Evolutionary conservation across 2,797 vertebrate species (phyloP), one percentile per base, ranked within the genome.

Genomic region (Schizopygopsis malacanthus): DNA sequence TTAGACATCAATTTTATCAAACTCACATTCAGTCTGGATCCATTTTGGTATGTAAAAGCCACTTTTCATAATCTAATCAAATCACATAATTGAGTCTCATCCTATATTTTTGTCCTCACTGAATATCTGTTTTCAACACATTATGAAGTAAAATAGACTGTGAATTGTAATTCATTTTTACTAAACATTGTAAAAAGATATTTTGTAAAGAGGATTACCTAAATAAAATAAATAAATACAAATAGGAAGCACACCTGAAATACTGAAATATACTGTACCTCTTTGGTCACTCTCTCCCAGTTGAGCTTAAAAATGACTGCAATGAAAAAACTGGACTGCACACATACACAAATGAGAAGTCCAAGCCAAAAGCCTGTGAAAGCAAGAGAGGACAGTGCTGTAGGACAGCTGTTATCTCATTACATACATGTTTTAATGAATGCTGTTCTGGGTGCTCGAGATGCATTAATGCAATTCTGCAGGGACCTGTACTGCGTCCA

Each of bases 331-430:
- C 87, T 79, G 0, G 95, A 95, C 88, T 98, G 97, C 61, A 96
- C 63, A 28, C 91, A 85, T 2, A 95, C 90, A 77, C 96, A 96
- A 79, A 97, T 39, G 1, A 97, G 91, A 77, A 99, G 92, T 15
- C 98, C 97, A 0, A 95, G 89, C 97, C 97, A 98, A 81, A 97
- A 95, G 52, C 97, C 98, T 98, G 91, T 22, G 10, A 28, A 79
- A 82, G 71, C 59, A 84, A 84, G 16, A 20, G 77, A 33, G n/a
- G 54, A 67, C 33, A 25, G 25, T 63, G 18, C 75, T 85, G n/a
- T 45, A 72, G 28, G 41, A 79, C 83, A 80, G 67, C 63, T 79
- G 67, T 72, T 85, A 56, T 70, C 75, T 79, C 50, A 78, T 56
- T 69, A 69, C 6, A 16, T 37, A 79, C 41, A 69, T 45, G 11